phyloP scores from a whole-genome alignment of 2,888 invertebrate species.

The Epirrita christyi region DNA sequence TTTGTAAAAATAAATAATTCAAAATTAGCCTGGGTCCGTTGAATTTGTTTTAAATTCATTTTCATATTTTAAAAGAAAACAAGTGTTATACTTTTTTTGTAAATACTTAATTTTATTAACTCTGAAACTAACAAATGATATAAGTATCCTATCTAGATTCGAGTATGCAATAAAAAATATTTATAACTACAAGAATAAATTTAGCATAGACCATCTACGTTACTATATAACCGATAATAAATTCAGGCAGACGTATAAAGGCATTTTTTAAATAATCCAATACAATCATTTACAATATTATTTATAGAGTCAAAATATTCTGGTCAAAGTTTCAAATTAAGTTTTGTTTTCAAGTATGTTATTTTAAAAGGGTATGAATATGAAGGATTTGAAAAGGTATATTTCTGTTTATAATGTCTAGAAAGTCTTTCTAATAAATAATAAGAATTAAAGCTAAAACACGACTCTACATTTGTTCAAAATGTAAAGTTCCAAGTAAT shows the following conservation, averaged over 20 bases:
- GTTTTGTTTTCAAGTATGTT: background rate
- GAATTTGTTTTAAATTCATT: too few relatives aligned
- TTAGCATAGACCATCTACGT: conserved; percentile 59
- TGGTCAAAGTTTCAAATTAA: too few relatives aligned
- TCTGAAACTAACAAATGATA: conserved; percentile 84
- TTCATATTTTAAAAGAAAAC: conserved; percentile 49
- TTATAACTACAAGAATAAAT: conserved; percentile 79
- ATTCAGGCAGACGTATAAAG: conserved; percentile 54
- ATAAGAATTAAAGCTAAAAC: too few relatives aligned
- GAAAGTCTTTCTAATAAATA: background rate
- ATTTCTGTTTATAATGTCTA: background rate
- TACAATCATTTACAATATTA: background rate
- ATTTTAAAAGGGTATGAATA: background rate
- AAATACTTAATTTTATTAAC: conserved; percentile 84
- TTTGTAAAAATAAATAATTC: too few relatives aligned
- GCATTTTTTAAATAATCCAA: too few relatives aligned
- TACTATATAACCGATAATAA: conserved; percentile 22
- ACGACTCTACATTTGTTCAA: too few relatives aligned
- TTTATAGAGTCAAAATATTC: background rate
- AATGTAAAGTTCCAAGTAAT: conserved; percentile 12
- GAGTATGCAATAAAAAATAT: conserved; percentile 76
- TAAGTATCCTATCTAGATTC: conserved; percentile 83
- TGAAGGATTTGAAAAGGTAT: background rate
- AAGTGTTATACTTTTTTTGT: conserved; percentile 66
- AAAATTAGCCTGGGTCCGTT: too few relatives aligned